Evolutionary conservation across 1,140 invertebrate species (phyloP).

Genomic region (Drosophila busckii): DNA sequence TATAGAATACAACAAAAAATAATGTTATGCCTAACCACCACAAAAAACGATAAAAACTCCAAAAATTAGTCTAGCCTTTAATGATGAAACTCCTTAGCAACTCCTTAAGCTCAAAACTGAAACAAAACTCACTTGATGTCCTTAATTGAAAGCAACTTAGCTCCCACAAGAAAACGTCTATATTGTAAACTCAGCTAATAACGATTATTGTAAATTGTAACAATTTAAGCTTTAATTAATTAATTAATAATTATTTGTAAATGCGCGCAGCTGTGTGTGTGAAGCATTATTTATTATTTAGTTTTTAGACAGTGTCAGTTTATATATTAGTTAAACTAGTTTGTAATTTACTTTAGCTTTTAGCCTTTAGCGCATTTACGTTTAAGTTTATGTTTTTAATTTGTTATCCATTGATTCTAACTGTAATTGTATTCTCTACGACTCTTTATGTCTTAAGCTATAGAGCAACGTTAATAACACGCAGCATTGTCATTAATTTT

Average conservation of each 20-base stretch:
- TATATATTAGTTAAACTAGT: constrained; percentile 18
- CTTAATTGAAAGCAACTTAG: constrained; percentile 39
- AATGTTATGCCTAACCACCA: constrained; percentile 4
- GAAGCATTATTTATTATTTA: constrained; percentile 69
- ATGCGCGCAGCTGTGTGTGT: constrained; percentile 41
- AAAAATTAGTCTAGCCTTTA: constrained; percentile 12
- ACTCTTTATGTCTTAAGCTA: constrained; percentile 48
- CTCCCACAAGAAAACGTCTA: constrained; percentile 5
- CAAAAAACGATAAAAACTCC: neutral
- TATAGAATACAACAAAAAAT: constrained; percentile 2
- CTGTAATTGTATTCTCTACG: constrained; percentile 4
- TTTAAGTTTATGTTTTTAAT: constrained; percentile 32
- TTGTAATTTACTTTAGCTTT: constrained; percentile 29
- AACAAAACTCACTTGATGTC: constrained; percentile 55
- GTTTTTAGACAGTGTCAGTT: constrained; percentile 50
- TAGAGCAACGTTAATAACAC: constrained; percentile 47
- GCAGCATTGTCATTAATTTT: constrained; percentile 72
- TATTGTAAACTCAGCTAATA: neutral
- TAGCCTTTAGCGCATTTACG: constrained; percentile 33
- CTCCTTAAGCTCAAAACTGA: constrained; percentile 16
- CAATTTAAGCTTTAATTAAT: constrained; percentile 61
- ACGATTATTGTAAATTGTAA: constrained; percentile 18
- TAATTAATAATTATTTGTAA: constrained; percentile 10
- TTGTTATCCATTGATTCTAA: constrained; percentile 35
- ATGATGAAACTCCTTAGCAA: too few species aligned